phyloP scores from a whole-genome alignment of 1,140 invertebrate genomes.

The Amphibalanus amphitrite region DNA sequence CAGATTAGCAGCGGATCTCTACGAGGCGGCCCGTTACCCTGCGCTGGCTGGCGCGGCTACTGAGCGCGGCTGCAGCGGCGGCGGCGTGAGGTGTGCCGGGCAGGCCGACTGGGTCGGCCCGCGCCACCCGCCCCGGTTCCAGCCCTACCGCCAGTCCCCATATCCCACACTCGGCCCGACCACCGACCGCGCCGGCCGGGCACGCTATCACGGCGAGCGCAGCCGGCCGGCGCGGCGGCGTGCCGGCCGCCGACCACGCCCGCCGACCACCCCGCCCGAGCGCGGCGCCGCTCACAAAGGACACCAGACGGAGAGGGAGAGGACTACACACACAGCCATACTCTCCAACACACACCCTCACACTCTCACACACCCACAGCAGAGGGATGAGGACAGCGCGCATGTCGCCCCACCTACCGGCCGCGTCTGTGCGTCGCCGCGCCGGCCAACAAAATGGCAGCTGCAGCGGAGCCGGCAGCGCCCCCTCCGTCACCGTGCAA shows the following conservation, averaged over 20 bases:
- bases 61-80: slow-evolving; percentile 24
- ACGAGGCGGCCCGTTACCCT: slow-evolving; percentile 31
- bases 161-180: slow-evolving; percentile 29
- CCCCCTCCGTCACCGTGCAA: neutral
- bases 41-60: slow-evolving; percentile 31
- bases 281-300: too few relatives aligned
- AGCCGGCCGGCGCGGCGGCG: slow-evolving; percentile 25
- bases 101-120: slow-evolving; percentile 31
- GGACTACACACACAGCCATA: neutral
- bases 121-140: slow-evolving; percentile 34
- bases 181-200: slow-evolving; percentile 23
- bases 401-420: neutral
- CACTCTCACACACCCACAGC: neutral
- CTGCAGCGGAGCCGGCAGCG: too few relatives aligned
- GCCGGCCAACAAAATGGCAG: neutral
- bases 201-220: slow-evolving; percentile 23
- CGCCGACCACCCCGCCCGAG: too few relatives aligned
- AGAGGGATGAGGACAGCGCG: neutral
- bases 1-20: neutral
- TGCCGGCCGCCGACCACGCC: slow-evolving; percentile 17
- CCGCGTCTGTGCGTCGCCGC: neutral
- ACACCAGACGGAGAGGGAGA: neutral
- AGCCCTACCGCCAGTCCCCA: slow-evolving; percentile 32
- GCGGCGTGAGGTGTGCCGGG: slow-evolving; percentile 30
- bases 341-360: neutral